Base-by-base conservation (phyloP, 2,888 invertebrate species). In the Eulithis testata region DNA sequence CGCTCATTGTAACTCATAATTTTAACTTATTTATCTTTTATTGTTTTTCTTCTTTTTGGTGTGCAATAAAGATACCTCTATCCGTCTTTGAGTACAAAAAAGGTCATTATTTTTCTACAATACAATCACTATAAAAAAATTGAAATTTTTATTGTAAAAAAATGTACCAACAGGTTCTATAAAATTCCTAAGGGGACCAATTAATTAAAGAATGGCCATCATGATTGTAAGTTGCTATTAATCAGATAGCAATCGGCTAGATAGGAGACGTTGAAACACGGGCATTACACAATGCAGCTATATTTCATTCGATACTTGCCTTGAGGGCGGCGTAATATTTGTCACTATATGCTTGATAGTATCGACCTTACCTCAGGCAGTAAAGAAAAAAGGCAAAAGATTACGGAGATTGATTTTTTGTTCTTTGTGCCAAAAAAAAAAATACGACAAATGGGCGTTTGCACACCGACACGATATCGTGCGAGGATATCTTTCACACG, bases 191-290 rank as follows among this genome's bases (percentile, higher is more conserved):
- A 57, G 37, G 78, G 73, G 78, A 55, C 81, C 85, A 88, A 90
- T 90, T 90, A 90, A 90, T 90, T 90, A 89, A 82, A 74, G 79
- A 76, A 81, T 82, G 75, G 78, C 82, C 78, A 88, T 87, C 86
- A 77, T 74, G 88, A 87, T 88, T 81, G 75, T 76, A 71, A 71
- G 79, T 74, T 74, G 81, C 84, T 85, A 88, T 89, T 88, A 87
- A 90, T 89, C 89, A 87, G 82, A 76, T 74, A 65, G 69, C 80
- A 84, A 88, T 88, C 85, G 81, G 80, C 80, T 80, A 77, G 87
- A 88, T 87, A 87, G 78, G 72, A 73, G 63, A 51, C 67, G 63
- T 63, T 68, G 71, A 72, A 75, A 67, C 71, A 63, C 53, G 60
- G 72, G 71, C 72, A 65, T 70, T 70, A 74, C 77, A 76, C 77